Evolutionary conservation across 2,888 invertebrate genomes (phyloP).

Genomic region (Hylaea fasciaria): DNA sequence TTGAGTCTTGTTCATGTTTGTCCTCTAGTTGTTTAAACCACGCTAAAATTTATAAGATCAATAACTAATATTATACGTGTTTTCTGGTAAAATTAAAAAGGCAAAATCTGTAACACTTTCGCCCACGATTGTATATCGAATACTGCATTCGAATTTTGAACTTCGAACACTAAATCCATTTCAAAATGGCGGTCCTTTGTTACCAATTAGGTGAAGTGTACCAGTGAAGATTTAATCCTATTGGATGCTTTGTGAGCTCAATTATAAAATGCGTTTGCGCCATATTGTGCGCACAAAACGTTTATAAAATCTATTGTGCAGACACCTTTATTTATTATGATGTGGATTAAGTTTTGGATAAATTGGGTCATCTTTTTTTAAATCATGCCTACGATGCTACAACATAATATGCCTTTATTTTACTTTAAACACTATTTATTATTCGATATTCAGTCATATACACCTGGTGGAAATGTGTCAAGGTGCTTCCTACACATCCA

Average conservation of each 20-base stretch:
- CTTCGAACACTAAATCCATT: constrained; percentile 55
- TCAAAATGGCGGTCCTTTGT: constrained; percentile 66
- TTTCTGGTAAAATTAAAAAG: too few relatives aligned
- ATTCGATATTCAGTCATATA: too few relatives aligned
- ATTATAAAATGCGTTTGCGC: constrained; percentile 55
- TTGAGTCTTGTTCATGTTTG: too few relatives aligned
- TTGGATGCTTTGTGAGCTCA: constrained; percentile 56
- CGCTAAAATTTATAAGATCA: too few relatives aligned
- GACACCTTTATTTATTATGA: constrained; percentile 38
- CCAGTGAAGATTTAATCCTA: constrained; percentile 64
- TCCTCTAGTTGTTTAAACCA: too few relatives aligned
- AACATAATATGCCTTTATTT: too few relatives aligned
- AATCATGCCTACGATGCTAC: neutral
- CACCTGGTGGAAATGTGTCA: too few relatives aligned
- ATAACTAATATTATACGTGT: too few relatives aligned
- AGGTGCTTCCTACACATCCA: too few relatives aligned
- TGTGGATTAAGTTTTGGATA: constrained; percentile 28
- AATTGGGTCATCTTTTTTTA: constrained; percentile 40
- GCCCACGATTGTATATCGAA: constrained; percentile 35
- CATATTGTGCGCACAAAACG: constrained; percentile 55
- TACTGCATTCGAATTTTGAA: constrained; percentile 55
- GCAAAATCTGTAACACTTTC: constrained; percentile 33
- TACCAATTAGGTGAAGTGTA: constrained; percentile 69
- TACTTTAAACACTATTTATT: neutral
- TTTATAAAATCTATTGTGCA: constrained; percentile 47